Conservation (phyloP, 2,888 invertebrate genomes). For the Brachypalpus laphriformis region DNA sequence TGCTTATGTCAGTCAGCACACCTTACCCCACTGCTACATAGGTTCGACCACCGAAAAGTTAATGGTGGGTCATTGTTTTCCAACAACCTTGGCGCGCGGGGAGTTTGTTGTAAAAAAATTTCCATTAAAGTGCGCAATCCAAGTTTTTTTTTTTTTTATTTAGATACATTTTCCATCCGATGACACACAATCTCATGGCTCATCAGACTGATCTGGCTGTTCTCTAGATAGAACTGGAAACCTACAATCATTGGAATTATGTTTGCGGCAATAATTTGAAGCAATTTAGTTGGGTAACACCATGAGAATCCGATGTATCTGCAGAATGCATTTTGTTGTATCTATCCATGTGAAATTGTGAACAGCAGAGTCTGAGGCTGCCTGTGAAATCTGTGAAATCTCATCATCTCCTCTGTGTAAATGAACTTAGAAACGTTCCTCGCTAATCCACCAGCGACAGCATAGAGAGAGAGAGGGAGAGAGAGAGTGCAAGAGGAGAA, state of each 20-base stretch:
- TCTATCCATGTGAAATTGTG: conserved; percentile 9
- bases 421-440: conserved; percentile 40
- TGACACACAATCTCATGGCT: conserved; percentile 41
- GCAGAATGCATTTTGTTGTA: conserved; percentile 24
- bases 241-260: conserved; percentile 60
- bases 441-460: conserved; percentile 37
- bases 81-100: conserved; percentile 50
- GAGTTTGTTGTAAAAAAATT: conserved; percentile 10
- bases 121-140: conserved; percentile 42
- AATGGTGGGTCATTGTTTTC: conserved; percentile 45
- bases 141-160: not conserved
- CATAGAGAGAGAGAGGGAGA: not conserved
- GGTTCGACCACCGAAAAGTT: conserved; percentile 31
- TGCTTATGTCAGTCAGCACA: not conserved
- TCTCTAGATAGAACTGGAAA: conserved; percentile 4
- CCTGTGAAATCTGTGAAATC: conserved; percentile 55
- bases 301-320: conserved; percentile 36
- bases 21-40: not conserved
- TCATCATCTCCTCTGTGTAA: conserved; percentile 47
- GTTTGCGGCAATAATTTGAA: conserved; percentile 51
- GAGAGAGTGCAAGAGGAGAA: not conserved
- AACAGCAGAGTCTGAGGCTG: not conserved
- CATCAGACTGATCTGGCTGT: not conserved
- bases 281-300: conserved; percentile 46
- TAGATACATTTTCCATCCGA: conserved; percentile 42